phyloP scores from a whole-genome alignment of 2,113 vertebrate species.

The Chamaetylas fuelleborni region DNA sequence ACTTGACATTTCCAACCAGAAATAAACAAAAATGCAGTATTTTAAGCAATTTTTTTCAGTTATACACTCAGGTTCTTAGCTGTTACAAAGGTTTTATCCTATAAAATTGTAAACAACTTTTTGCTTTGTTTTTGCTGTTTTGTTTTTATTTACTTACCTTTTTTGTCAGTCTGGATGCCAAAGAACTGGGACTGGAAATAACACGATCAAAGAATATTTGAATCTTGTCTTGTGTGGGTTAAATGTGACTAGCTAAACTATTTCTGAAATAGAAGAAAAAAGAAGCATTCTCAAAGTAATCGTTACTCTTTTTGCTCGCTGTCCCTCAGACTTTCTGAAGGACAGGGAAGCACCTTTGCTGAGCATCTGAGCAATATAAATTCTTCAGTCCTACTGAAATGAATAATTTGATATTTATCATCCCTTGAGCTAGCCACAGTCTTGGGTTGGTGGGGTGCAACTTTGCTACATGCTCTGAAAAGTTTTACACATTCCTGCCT shows the following conservation, averaged over 20 bases:
- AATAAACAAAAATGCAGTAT: not conserved
- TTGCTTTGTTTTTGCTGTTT: not conserved
- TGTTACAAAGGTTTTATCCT: not conserved
- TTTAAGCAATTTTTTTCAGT: not conserved
- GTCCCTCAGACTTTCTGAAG: not conserved
- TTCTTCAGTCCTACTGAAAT: not conserved
- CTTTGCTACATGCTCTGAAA: not conserved
- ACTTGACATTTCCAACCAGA: not conserved
- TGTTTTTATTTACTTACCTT: not conserved
- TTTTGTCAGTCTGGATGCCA: not conserved
- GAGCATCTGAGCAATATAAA: not conserved
- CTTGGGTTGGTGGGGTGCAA: not conserved
- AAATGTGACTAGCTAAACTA: not conserved
- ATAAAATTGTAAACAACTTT: not conserved
- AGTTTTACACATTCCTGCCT: not conserved
- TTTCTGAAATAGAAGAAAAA: not conserved
- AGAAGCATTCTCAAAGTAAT: not conserved
- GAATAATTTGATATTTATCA: not conserved
- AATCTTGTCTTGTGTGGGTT: not conserved
- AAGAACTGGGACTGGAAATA: not conserved
- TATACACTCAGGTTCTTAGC: not conserved
- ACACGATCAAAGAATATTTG: not conserved
- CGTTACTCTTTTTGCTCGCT: not conserved
- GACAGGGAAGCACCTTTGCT: not conserved
- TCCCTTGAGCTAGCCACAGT: not conserved